Evolutionary conservation across 2,888 invertebrate genomes (phyloP).

Genomic region (Mythimna pallens): DNA sequence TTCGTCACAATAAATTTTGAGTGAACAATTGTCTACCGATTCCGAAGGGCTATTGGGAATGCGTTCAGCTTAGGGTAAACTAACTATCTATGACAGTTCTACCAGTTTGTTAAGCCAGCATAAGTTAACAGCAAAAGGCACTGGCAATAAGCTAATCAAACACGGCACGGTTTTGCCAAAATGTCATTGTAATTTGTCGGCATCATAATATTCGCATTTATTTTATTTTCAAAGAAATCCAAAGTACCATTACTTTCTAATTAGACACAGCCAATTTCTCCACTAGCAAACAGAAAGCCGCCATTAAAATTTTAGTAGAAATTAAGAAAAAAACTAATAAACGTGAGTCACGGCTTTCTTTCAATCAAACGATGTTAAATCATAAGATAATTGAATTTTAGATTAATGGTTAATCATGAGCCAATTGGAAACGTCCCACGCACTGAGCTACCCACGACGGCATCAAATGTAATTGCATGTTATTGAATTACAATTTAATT

Average conservation of each 20-base stretch:
- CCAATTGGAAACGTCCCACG: constrained; percentile 72
- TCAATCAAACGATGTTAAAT: constrained; percentile 76
- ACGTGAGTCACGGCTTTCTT: constrained; percentile 77
- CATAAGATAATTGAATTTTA: constrained; percentile 83
- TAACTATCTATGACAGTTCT: background rate
- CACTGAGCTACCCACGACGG: constrained; percentile 74
- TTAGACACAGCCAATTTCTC: constrained; percentile 51
- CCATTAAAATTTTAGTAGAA: constrained; percentile 58
- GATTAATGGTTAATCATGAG: constrained; percentile 83
- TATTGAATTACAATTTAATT: constrained; percentile 84
- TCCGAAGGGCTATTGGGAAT: background rate
- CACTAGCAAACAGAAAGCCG: constrained; percentile 53
- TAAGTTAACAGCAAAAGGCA: background rate
- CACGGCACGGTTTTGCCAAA: background rate
- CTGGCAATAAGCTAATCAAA: background rate
- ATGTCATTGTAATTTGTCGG: constrained; percentile 7
- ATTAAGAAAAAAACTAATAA: constrained; percentile 63
- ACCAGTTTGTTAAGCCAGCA: no score
- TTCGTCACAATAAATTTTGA: background rate
- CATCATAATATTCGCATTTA: background rate
- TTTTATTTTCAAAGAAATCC: background rate
- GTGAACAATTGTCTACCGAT: background rate
- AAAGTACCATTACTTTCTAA: constrained; percentile 20
- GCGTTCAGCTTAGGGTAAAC: background rate
- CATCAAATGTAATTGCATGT: constrained; percentile 73